A percentile compares a stretch with the other conserved stretches of the same genome.
phyloP scores from a whole-genome alignment of 2,113 vertebrate species.

The Eidolon helvum region DNA sequence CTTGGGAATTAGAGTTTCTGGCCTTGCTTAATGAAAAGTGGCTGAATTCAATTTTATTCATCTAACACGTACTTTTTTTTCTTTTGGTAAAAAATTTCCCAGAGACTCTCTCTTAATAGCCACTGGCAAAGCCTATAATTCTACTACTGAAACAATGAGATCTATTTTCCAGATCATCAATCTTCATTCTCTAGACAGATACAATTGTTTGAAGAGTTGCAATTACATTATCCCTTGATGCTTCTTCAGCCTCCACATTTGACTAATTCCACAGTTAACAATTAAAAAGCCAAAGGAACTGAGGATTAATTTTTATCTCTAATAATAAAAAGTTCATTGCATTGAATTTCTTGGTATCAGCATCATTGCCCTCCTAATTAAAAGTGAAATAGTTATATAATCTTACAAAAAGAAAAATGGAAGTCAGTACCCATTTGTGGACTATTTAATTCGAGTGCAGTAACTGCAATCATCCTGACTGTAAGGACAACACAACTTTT shows the following conservation, averaged over 20 bases:
- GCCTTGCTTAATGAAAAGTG: slow-evolving; percentile 75
- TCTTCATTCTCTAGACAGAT: slow-evolving; percentile 77
- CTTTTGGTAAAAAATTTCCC: slow-evolving; percentile 74
- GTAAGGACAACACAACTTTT: not conserved
- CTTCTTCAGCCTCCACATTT: slow-evolving; percentile 74
- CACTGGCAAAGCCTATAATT: slow-evolving; percentile 75
- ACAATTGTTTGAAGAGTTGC: slow-evolving; percentile 76
- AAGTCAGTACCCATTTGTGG: not conserved
- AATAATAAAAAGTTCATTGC: slow-evolving; percentile 71
- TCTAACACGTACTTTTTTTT: slow-evolving; percentile 72
- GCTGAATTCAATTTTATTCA: slow-evolving; percentile 74
- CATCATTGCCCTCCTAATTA: slow-evolving; percentile 61
- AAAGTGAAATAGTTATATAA: slow-evolving; percentile 55
- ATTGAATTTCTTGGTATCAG: slow-evolving; percentile 67
- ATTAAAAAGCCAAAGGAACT: slow-evolving; percentile 75
- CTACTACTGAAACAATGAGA: slow-evolving; percentile 72
- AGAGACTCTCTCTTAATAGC: slow-evolving; percentile 65
- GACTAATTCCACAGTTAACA: slow-evolving; percentile 74
- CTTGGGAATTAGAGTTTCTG: slow-evolving; percentile 69
- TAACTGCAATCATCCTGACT: not conserved
- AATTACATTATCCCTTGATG: slow-evolving; percentile 75
- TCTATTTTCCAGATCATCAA: slow-evolving; percentile 72
- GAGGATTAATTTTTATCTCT: slow-evolving; percentile 71
- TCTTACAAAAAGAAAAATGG: slow-evolving; percentile 44
- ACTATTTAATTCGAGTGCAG: not conserved